Evolutionary conservation across 2,797 vertebrate genomes (phyloP), one percentile per base, ranked within the genome.

Genomic region (Xenops minutus): DNA sequence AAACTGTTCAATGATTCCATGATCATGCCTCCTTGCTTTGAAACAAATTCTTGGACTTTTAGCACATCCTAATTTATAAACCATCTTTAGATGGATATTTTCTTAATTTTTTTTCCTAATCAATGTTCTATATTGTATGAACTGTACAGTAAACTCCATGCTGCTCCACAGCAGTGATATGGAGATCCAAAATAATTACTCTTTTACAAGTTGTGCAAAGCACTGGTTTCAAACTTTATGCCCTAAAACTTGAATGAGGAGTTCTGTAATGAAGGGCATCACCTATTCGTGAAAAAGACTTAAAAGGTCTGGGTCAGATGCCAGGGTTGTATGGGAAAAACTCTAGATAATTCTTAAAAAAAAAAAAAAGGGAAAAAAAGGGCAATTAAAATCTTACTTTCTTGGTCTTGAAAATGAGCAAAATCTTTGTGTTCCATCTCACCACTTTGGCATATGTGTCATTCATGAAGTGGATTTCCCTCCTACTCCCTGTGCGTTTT

Each of bases 81-180:
- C 4, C 0, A 2, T 55, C 62, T 13, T 72, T 14, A 68, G 27
- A 16, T 21, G 9, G 14, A 18, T 56, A 29, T 86, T 84, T 75
- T 36, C 7, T 17, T 44, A 34, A 6, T 39, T 20, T 48, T 24
- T 46, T 4, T 0, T 13, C 9, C 30, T 48, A 63, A 59, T 5
- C 5, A n/a, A 8, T 59, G 14, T 21, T 58, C 12, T 69, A 0
- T 46, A 10, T 17, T 22, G 4, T 34, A 39, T 20, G 54, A 85
- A 39, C 2, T 43, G 20, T 36, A 24, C 2, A 1, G 27, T 27
- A 46, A 67, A 37, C 18, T 77, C 14, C 6, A 7, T 67, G 17
- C 39, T 0, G 0, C 7, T 74, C 14, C n/a, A 71, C 39, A 78
- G 16, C n/a, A 78, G 18, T 1, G 3, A 59, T 26, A 5, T 27